Evolutionary conservation across 2,888 invertebrate species (phyloP).

Genomic region (Laothoe populi): DNA sequence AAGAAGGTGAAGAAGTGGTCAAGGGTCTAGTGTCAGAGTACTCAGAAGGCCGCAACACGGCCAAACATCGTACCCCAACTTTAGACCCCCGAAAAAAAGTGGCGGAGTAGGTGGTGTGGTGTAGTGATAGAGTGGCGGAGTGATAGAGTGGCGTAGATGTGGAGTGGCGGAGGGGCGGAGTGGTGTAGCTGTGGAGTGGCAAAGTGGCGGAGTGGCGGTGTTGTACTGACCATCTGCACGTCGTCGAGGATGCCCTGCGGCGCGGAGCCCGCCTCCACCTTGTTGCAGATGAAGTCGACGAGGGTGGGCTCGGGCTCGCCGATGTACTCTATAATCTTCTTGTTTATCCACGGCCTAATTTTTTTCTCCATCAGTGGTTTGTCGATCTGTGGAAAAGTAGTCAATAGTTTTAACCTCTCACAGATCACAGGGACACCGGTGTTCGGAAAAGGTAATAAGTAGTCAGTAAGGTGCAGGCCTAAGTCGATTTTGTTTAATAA

Average conservation of each 20-base stretch:
- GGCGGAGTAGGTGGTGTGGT: too few species aligned
- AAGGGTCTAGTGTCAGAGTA: too few species aligned
- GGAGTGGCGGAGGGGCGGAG: not conserved
- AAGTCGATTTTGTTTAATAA: too few species aligned
- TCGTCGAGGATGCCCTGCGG: slow-evolving; percentile 98
- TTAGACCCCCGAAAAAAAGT: too few species aligned
- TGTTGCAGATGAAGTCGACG: slow-evolving; percentile 99
- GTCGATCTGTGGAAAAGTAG: slow-evolving; percentile 82
- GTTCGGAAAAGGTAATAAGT: too few species aligned
- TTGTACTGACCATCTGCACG: slow-evolving; percentile 96
- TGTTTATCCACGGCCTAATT: slow-evolving; percentile 99
- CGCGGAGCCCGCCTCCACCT: slow-evolving; percentile 96
- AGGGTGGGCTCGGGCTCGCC: slow-evolving; percentile 99
- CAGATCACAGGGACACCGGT: too few species aligned
- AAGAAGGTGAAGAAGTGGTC: too few species aligned
- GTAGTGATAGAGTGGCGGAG: too few species aligned
- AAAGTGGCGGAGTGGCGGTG: not conserved
- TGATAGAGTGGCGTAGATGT: not conserved
- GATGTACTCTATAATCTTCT: slow-evolving; percentile 99
- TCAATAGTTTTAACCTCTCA: not conserved
- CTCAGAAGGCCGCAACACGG: too few species aligned
- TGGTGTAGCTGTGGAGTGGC: not conserved
- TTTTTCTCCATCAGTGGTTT: slow-evolving; percentile 95
- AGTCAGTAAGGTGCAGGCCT: too few species aligned
- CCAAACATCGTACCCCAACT: too few species aligned